Evolutionary conservation across 2,888 invertebrate genomes (phyloP).

Genomic region (Penaeus monodon): DNA sequence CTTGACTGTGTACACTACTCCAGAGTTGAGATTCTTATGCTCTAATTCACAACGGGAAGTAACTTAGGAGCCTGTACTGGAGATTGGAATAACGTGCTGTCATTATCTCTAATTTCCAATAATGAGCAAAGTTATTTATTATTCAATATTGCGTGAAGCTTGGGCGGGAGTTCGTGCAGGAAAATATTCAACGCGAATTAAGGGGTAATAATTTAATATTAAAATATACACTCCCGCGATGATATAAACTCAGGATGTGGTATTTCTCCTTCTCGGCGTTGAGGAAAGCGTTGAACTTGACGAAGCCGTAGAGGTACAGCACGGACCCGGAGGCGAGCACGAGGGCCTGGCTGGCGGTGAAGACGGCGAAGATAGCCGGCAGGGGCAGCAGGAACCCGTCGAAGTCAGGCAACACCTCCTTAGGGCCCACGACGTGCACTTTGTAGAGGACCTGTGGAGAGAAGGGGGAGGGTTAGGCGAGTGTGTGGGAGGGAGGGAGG

Average conservation of each 20-base stretch:
- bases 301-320: slow-evolving; percentile 84
- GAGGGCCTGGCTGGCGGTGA: slow-evolving; percentile 79
- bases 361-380: slow-evolving; percentile 78
- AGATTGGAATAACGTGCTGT: no score
- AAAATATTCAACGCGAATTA: no score
- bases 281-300: slow-evolving; percentile 77
- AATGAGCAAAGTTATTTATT: no score
- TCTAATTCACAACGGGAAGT: no score
- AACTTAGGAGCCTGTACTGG: no score
- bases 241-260: slow-evolving; percentile 74
- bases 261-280: slow-evolving; percentile 78
- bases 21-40: no score
- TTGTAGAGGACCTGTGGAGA: slow-evolving; percentile 57
- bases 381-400: slow-evolving; percentile 79
- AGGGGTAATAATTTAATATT: no score
- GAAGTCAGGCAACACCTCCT: slow-evolving; percentile 59
- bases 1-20: no score
- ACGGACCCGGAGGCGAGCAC: slow-evolving; percentile 83
- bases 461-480: neutral
- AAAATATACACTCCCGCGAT: no score
- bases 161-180: no score
- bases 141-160: no score
- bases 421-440: slow-evolving; percentile 47
- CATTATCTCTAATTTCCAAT: no score
- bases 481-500: neutral